phyloP scores from a whole-genome alignment of 30 jellyfish, hydroid and myxozoan species.

The Nemopilema nomurai region DNA sequence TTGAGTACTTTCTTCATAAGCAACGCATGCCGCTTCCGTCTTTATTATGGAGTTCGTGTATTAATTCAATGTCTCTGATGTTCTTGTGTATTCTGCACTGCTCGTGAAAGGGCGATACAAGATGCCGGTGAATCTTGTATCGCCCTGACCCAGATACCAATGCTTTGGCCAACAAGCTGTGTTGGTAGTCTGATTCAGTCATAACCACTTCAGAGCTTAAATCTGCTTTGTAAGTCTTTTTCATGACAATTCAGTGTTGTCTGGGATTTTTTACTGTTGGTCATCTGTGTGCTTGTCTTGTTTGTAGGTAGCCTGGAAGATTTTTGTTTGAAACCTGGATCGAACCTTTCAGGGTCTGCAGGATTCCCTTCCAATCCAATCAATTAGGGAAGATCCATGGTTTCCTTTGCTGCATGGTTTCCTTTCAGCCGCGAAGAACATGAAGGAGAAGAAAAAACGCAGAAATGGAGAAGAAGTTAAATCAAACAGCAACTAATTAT shows the following conservation, averaged over 20 bases:
- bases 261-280: constrained; percentile 20
- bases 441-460: no score
- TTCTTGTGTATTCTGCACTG: constrained; percentile 33
- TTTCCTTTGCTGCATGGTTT: no score
- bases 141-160: constrained; percentile 30
- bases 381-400: no score
- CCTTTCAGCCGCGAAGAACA: no score
- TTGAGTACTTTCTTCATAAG: constrained; percentile 5
- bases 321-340: constrained; percentile 40
- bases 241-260: not conserved
- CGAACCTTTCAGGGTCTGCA: constrained; percentile 19
- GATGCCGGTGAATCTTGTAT: not conserved
- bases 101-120: constrained; percentile 33
- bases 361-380: constrained; percentile 59
- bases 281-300: constrained; percentile 29
- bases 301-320: constrained; percentile 31
- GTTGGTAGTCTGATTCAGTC: constrained; percentile 34
- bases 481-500: no score
- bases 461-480: no score
- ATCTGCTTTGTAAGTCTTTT: constrained; percentile 1
- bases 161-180: constrained; percentile 31
- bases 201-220: constrained; percentile 13
- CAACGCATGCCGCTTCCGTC: constrained; percentile 45
- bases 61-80: not conserved
- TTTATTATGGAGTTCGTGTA: constrained; percentile 20